Evolutionary conservation across 2,113 vertebrate species (phyloP), one percentile per base, ranked within the genome.

Genomic region (Cynocephalus volans): DNA sequence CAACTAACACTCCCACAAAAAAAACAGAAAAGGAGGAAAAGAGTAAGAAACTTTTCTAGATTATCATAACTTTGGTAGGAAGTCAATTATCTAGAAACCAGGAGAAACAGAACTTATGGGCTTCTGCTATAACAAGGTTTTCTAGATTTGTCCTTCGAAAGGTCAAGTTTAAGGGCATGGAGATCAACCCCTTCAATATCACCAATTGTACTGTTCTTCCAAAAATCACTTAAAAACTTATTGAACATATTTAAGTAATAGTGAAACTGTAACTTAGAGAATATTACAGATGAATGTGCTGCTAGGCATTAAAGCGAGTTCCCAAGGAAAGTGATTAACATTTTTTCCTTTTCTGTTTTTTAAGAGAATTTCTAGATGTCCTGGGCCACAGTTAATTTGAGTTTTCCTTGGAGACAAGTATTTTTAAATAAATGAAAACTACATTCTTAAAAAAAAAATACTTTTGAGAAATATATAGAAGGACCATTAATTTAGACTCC

Each of bases 391-490:
- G n/a, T 73, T 87, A 77, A 85, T 72, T 83, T 56, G 88, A 26
- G 81, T 82, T 82, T 93, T 41, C n/a, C 60, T 73, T 90, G 50
- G 23, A 76, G 1, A 90, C 8, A 92, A 41, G 1, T 45, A 3
- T 45, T 69, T 94, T 97, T 88, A 96, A 95, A 52, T 87, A 83
- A 80, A 69, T 24, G 8, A 87, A 86, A 96, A 70, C 10, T 54
- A 8, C 5, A 33, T 67, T 90, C 5, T 86, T 70, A 18, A 67
- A 41, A 84, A 81, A 85, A 73, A 7, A 72, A 7, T 72, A 58
- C 2, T 62, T 80, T 54, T 41, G 12, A 70, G 28, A 77, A 95
- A n/a, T 80, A 80, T 5, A 24, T 60, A 52, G 21, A n/a, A 76
- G 92, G 81, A n/a, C 3, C 8, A 60, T 67, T 77, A 69, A 56